phyloP scores from a whole-genome alignment of 2,113 vertebrate genomes.

The Python bivittatus region DNA sequence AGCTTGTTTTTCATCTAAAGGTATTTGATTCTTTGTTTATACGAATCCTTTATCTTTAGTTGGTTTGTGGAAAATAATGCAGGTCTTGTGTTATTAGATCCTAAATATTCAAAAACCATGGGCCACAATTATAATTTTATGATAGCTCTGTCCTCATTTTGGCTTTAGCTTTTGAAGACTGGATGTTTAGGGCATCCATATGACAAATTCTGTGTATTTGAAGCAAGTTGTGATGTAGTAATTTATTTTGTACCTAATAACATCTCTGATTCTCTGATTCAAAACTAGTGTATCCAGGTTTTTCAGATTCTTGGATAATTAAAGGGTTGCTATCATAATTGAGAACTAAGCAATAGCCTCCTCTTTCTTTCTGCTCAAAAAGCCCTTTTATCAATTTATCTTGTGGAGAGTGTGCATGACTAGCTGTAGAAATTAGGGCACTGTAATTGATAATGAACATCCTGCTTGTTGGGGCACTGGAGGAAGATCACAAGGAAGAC shows the following conservation, averaged over 20 bases:
- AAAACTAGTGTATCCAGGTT: not conserved
- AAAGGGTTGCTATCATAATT: not conserved
- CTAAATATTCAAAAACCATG: not conserved
- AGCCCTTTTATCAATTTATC: not conserved
- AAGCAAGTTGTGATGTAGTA: not conserved
- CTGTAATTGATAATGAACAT: not conserved
- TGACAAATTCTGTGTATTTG: not conserved
- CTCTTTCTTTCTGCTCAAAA: not conserved
- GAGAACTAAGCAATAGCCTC: not conserved
- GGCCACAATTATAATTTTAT: not conserved
- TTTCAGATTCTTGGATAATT: not conserved
- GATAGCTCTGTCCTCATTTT: not conserved
- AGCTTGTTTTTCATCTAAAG: not conserved
- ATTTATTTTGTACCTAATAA: not conserved
- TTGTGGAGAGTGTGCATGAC: not conserved
- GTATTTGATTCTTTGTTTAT: not conserved
- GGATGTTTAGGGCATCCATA: not conserved
- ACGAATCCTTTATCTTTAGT: not conserved
- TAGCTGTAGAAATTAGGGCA: not conserved
- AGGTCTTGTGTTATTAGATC: not conserved
- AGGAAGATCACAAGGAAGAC: not conserved
- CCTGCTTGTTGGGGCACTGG: not conserved
- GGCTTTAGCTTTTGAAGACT: not conserved
- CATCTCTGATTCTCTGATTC: not conserved
- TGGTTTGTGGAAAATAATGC: not conserved